Evolutionary conservation across 2,888 invertebrate genomes (phyloP).

Genomic region (Agrotis segetum): DNA sequence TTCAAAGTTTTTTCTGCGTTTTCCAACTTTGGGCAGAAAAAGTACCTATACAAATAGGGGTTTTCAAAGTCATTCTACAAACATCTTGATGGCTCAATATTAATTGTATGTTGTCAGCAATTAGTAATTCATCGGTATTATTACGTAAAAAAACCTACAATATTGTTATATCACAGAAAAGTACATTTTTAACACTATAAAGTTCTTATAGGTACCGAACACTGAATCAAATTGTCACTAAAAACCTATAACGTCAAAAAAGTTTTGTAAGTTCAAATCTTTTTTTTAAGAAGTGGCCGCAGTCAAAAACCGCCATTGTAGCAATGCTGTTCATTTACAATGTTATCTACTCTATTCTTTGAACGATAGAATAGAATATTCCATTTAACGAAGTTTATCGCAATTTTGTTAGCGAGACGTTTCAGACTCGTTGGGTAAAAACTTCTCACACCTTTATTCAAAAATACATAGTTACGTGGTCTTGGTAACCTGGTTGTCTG

Average conservation of each 20-base stretch:
- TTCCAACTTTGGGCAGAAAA: not conserved
- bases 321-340: too few species aligned
- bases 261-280: not conserved
- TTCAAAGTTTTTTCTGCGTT: not conserved
- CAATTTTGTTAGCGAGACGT: too few species aligned
- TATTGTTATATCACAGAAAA: conserved; percentile 7
- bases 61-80: too few species aligned
- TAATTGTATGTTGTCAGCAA: not conserved
- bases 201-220: not conserved
- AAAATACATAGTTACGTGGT: not conserved
- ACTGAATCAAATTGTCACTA: conserved; percentile 27
- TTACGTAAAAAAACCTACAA: not conserved
- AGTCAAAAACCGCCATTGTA: too few species aligned
- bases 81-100: not conserved
- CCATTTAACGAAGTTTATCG: too few species aligned
- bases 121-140: not conserved
- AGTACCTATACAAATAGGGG: too few species aligned
- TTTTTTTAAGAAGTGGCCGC: not conserved
- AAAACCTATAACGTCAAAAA: conserved; percentile 18
- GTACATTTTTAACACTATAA: not conserved
- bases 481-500: not conserved
- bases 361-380: too few species aligned
- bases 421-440: not conserved
- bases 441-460: not conserved
- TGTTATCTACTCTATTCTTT: too few species aligned